Base-by-base conservation (phyloP, 2,888 invertebrate species). In the Drosophila anceps region DNA sequence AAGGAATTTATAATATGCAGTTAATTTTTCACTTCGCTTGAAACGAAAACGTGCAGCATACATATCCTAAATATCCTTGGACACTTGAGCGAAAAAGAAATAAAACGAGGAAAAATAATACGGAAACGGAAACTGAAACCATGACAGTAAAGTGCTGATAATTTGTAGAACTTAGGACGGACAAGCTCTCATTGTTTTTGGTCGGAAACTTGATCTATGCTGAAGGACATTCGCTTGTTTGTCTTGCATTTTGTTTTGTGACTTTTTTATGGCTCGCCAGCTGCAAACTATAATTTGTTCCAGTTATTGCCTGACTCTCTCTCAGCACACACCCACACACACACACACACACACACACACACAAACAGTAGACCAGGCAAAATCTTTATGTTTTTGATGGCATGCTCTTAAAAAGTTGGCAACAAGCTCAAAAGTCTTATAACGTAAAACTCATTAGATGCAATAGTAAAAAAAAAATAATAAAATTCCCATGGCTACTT, bases 1-100 rank as follows among this genome's bases (percentile, higher is more conserved):
- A 85, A 84, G 75, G 84, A 85, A 86, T 86, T 81, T 89, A 81
- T 89, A 85, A 88, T 84, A 79, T 75, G 73, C 66, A 78, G 72
- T 80, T 85, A 82, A 82, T 88, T 85, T 78, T 76, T 88, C 76
- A 90, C 74, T 82, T 73, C 61, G 59, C 76, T 82, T 80, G 64
- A 65, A 57, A 55, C 41, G 31, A 59, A 58, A 69, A 71, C 46
- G 48, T 50, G 60, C 58, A 61, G 54, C 53, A 27, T 63, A 46
- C 55, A 50, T 50, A 31, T 68, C 62, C 66, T 65, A 75, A 62
- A 76, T 66, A 50, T 66, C 29, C 43, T 68, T 64, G 41, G 43
- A 66, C 53, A 54, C 27, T 37, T 8, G 20, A 31, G 24, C 44
- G 33, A 44, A 27, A 24, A 54, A 41, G 7, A 4, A 18, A 4